These are phyloP conservation scores for Brachystomella parvula DNA, from an alignment of 1,140 invertebrate genomes.

Conservation along the genomic window DNA sequence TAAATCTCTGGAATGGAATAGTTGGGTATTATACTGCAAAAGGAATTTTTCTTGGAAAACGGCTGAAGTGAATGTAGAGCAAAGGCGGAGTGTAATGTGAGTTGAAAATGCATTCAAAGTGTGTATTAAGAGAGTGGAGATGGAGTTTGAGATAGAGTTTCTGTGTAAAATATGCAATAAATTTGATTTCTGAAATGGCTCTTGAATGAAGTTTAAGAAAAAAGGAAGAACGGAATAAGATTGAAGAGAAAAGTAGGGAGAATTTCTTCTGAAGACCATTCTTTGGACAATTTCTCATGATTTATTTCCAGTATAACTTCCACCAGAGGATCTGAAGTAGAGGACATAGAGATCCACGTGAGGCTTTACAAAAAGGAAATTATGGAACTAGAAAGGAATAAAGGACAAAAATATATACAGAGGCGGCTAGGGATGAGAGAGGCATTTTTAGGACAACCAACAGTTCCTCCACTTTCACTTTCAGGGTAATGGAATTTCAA, in stretches of 20 bases:
- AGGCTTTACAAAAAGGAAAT: no score
- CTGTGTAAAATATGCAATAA: slow-evolving; percentile 32
- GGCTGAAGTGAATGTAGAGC: no score
- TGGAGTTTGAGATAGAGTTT: slow-evolving; percentile 27
- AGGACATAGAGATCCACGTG: no score
- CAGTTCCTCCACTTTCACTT: no score
- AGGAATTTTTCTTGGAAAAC: no score
- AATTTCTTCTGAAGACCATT: slow-evolving; percentile 19
- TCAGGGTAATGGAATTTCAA: no score
- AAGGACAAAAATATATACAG: not conserved
- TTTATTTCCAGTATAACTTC: slow-evolving; percentile 18
- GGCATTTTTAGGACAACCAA: no score
- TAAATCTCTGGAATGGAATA: no score
- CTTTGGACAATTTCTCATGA: slow-evolving; percentile 27
- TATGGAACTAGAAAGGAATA: not conserved
- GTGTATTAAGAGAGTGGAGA: no score
- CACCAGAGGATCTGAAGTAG: slow-evolving; percentile 28
- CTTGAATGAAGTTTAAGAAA: slow-evolving; percentile 9
- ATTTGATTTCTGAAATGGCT: slow-evolving; percentile 19
- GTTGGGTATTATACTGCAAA: no score
- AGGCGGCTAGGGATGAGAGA: not conserved
- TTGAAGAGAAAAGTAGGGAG: slow-evolving; percentile 1
- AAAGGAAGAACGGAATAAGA: slow-evolving; percentile 12
- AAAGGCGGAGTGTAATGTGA: no score
- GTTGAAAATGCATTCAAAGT: no score